Evolutionary conservation across 2,113 vertebrate genomes (phyloP), one percentile per base, ranked within the genome.

Genomic region (Halichoeres trimaculatus): DNA sequence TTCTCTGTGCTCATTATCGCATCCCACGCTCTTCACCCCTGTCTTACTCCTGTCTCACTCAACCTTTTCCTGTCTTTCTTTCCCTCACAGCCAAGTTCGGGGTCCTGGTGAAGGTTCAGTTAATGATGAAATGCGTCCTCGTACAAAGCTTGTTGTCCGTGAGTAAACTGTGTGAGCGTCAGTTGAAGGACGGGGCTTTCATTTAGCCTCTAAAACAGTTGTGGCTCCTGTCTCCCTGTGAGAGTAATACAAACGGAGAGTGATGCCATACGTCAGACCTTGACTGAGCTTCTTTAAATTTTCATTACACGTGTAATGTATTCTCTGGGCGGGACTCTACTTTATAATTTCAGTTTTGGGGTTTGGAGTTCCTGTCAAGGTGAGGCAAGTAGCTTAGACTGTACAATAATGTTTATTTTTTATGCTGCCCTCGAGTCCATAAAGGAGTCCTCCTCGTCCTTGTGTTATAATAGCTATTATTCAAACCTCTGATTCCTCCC

Each of bases 351-450:
- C 20, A 26, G 17, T 23, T 80, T 70, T 9, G 50, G 16, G 69
- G 36, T 68, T 69, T 74, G 17, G 26, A 54, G n/a, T 11, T 30
- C 7, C 35, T 36, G 36, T 62, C 75, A 85, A 80, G 78, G 82
- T 80, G 78, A 81, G 54, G 51, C 23, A 34, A 30, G 51, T 62
- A 16, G 64, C 40, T 76, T 69, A 8, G 7, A 40, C 48, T 65
- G 82, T 78, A 70, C 64, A 83, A 19, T 80, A 62, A 85, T 54
- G 65, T 83, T 83, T 70, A 50, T 60, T 38, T 58, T 75, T 64
- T 24, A 70, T 60, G 75, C 48, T 3, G 24, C 24, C 13, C 14
- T 48, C 19, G 7, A 8, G 8, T 74, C 51, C 38, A 38, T 38
- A 19, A 74, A 73, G 54, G 38, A 17, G 68, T 83, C 73, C 71